Evolutionary conservation across 2,797 vertebrate species (phyloP).

Genomic region (Cichlasoma orientale): DNA sequence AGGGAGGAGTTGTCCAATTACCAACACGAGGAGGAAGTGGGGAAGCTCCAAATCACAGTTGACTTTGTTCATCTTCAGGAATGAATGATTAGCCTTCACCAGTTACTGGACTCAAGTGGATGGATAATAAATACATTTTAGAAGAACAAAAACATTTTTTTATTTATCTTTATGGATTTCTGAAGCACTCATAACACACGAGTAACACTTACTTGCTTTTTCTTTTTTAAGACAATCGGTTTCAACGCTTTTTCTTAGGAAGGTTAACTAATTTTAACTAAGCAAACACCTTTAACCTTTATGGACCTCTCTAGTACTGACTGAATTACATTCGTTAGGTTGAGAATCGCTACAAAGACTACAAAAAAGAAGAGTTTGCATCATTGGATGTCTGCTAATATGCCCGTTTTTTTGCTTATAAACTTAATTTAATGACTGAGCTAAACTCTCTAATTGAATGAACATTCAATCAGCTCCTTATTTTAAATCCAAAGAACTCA

Average conservation of each 20-base stretch:
- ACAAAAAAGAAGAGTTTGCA: too few species aligned
- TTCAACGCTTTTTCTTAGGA: background rate
- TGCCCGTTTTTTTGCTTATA: too few species aligned
- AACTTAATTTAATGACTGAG: too few species aligned
- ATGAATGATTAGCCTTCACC: background rate
- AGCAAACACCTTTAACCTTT: too few species aligned
- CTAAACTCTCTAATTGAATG: too few species aligned
- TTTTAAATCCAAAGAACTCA: background rate
- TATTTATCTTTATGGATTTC: background rate
- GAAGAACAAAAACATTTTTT: background rate
- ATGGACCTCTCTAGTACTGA: too few species aligned
- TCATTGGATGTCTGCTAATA: too few species aligned
- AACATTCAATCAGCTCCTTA: too few species aligned
- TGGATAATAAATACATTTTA: background rate
- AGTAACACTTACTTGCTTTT: too few species aligned
- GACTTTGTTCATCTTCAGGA: slow-evolving; percentile 1
- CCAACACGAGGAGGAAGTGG: background rate
- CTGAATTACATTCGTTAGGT: too few species aligned
- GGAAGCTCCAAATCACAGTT: background rate
- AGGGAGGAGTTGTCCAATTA: background rate
- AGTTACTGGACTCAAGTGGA: slow-evolving; percentile 2
- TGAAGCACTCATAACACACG: background rate
- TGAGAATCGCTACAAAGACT: too few species aligned
- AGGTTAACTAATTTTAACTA: too few species aligned
- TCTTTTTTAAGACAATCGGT: background rate